Evolutionary conservation across 2,888 invertebrate species (phyloP).

Genomic region (Tryphoninae sp.): DNA sequence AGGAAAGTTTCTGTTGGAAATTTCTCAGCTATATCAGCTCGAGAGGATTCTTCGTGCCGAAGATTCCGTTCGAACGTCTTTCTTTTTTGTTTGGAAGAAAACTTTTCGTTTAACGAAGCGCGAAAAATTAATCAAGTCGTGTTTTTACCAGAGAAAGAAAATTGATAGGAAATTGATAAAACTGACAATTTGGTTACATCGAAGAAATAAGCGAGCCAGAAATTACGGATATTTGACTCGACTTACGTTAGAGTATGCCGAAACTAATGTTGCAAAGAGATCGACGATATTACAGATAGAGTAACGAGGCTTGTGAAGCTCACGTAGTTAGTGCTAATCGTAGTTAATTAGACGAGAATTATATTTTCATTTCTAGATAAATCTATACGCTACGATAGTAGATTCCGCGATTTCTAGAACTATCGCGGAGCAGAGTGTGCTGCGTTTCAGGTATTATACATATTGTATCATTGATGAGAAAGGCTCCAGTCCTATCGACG

Average conservation of each 20-base stretch:
- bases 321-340: conserved; percentile 43
- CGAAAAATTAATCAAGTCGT: conserved; percentile 18
- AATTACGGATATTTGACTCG: background rate
- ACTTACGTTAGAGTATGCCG: conserved; percentile 3
- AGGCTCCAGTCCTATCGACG: conserved; percentile 25
- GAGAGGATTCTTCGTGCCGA: background rate
- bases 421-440: conserved; percentile 28
- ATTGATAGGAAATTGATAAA: conserved; percentile 29
- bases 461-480: conserved; percentile 49
- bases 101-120: conserved; percentile 13
- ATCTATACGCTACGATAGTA: conserved; percentile 44
- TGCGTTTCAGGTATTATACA: conserved; percentile 39
- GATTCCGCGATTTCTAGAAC: conserved; percentile 36
- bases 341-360: conserved; percentile 57
- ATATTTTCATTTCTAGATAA: conserved; percentile 29
- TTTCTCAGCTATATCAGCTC: conserved; percentile 10
- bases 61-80: background rate
- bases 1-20: conserved; percentile 22
- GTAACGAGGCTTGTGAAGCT: conserved; percentile 36
- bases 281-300: conserved; percentile 48
- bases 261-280: conserved; percentile 33
- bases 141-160: conserved; percentile 16
- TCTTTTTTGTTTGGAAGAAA: background rate
- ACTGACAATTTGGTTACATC: conserved; percentile 29
- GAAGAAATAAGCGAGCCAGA: background rate